A percentile compares a stretch with the other conserved stretches of the same genome.
phyloP scores from a whole-genome alignment of 2,113 vertebrate species.

The Anarhynchus alexandrinus region DNA sequence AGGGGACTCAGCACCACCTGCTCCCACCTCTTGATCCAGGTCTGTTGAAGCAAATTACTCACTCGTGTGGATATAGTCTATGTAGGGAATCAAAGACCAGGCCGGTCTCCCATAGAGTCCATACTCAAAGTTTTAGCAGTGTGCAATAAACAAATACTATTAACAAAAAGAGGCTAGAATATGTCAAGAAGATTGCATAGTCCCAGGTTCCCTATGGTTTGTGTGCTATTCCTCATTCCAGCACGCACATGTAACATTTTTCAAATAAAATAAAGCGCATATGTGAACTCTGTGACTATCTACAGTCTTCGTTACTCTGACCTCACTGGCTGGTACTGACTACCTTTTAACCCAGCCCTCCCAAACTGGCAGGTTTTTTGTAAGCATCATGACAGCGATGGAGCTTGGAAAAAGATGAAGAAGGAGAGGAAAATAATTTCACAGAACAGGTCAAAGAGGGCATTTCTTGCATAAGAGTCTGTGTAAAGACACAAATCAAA shows the following conservation, averaged over 20 bases:
- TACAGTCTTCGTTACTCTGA: not conserved
- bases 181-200: not conserved
- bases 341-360: not conserved
- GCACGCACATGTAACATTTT: not conserved
- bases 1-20: not conserved
- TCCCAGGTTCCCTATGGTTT: not conserved
- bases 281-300: not conserved
- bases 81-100: not conserved
- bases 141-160: not conserved
- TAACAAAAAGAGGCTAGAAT: not conserved
- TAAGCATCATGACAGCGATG: not conserved
- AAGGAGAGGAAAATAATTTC: not conserved
- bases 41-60: not conserved
- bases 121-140: not conserved
- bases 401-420: constrained; percentile 11
- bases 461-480: constrained; percentile 36
- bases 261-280: not conserved
- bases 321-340: not conserved
- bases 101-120: not conserved
- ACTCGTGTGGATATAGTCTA: accelerated
- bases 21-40: not conserved
- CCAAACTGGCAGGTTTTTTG: not conserved
- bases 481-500: constrained; percentile 42
- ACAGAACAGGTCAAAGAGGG: constrained; percentile 17
- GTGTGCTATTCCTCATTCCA: not conserved